A percentile compares a stretch with the other conserved stretches of the same genome.
Evolutionary conservation across 2,888 invertebrate genomes (phyloP).

Genomic region (Heliconius hortense): DNA sequence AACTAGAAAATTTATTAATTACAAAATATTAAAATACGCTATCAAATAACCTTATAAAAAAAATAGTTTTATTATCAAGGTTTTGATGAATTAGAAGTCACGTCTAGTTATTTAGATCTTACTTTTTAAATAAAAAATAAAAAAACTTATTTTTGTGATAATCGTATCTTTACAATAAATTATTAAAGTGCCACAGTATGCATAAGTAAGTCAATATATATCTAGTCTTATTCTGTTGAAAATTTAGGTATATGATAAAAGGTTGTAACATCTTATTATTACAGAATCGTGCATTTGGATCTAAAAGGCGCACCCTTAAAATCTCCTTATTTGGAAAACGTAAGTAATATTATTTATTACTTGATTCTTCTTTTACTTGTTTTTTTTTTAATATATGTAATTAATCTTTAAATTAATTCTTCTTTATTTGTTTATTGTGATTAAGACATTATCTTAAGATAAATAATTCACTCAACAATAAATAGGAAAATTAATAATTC

Average conservation of each 20-base stretch:
- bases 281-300: constrained; percentile 88
- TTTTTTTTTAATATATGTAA: constrained; percentile 13
- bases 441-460: neutral
- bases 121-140: neutral
- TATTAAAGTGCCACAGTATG: neutral
- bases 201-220: constrained; percentile 1
- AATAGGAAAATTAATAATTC: constrained; percentile 2
- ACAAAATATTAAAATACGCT: neutral
- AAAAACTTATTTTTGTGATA: neutral
- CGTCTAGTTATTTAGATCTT: neutral
- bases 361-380: no score
- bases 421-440: no score
- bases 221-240: neutral
- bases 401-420: no score
- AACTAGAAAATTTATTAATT: constrained; percentile 2
- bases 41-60: neutral
- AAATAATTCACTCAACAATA: neutral
- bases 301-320: constrained; percentile 92
- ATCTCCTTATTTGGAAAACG: constrained; percentile 80
- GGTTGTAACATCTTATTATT: constrained; percentile 41
- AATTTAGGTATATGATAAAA: neutral
- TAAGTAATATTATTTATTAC: constrained; percentile 45
- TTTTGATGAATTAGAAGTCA: neutral
- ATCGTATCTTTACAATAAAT: neutral
- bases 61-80: neutral